A percentile compares a stretch with the other conserved stretches of the same genome.
Evolutionary conservation across 2,888 invertebrate species (phyloP).

Genomic region (Liodrosophila aerea): DNA sequence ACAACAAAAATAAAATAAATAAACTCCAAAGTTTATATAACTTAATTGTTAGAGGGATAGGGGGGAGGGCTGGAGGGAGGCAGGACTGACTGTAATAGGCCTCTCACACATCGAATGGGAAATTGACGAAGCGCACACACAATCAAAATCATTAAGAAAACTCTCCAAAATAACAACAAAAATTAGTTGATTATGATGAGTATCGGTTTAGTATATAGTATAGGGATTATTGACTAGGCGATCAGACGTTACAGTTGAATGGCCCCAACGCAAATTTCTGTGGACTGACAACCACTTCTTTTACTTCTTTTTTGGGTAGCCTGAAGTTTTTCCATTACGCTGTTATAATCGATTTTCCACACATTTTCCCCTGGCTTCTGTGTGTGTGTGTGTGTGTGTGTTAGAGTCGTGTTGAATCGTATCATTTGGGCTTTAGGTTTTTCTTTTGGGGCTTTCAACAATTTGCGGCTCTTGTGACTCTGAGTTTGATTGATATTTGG

Average conservation of each 20-base stretch:
- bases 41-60: constrained; percentile 46
- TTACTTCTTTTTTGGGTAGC: constrained; percentile 25
- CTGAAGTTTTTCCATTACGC: constrained; percentile 53
- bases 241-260: constrained; percentile 5
- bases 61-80: constrained; percentile 24
- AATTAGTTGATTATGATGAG: background rate
- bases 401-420: constrained; percentile 25
- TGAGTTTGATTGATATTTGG: constrained; percentile 63
- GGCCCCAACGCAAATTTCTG: constrained; percentile 25
- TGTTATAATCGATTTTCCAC: constrained; percentile 65
- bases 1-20: too few relatives aligned
- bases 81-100: constrained; percentile 16
- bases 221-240: background rate
- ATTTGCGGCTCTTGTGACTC: constrained; percentile 24
- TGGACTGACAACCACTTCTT: constrained; percentile 31
- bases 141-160: background rate
- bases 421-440: constrained; percentile 30
- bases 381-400: background rate
- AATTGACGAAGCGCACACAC: background rate
- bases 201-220: too few relatives aligned
- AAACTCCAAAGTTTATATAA: constrained; percentile 40
- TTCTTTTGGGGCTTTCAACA: constrained; percentile 23
- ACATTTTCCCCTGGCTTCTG: constrained; percentile 50
- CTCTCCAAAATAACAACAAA: too few relatives aligned
- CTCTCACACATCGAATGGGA: constrained; percentile 14